Percentiles rank a stretch among this genome's conserved stretches.
phyloP scores from a whole-genome alignment of 2,797 vertebrate genomes.

The Acomys russatus region DNA sequence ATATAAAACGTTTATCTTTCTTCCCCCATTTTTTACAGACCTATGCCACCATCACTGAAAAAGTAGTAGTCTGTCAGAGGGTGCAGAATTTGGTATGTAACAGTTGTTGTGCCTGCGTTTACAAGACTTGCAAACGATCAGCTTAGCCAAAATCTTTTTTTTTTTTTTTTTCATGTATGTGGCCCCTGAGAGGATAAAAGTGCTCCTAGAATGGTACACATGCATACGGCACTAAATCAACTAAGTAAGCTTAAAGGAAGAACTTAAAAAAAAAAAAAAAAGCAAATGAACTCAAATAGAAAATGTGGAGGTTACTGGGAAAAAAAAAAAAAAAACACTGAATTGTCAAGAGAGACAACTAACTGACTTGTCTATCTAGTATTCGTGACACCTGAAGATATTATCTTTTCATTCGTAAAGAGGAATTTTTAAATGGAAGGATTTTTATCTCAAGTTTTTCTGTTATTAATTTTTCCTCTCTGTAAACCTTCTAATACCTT shows the following conservation, averaged over 20 bases:
- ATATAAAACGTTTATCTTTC: neutral
- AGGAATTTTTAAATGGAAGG: neutral
- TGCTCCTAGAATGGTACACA: too few relatives aligned
- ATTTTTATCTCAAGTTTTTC: neutral
- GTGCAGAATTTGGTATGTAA: neutral
- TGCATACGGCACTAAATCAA: neutral
- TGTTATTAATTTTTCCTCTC: constrained; percentile 39
- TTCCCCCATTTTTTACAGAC: neutral
- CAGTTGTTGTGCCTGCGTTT: neutral
- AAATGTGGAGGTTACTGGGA: neutral
- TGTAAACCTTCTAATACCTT: neutral
- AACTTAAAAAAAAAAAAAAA: neutral
- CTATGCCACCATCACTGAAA: neutral
- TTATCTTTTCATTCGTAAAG: neutral
- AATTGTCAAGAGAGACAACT: neutral
- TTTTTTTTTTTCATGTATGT: neutral
- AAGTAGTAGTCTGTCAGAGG: neutral
- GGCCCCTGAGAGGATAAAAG: neutral
- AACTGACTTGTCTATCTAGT: neutral
- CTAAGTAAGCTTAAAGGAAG: neutral
- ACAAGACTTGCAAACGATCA: neutral
- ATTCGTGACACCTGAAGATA: neutral
- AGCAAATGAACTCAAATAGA: neutral
- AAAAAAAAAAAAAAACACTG: neutral
- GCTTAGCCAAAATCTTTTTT: too few relatives aligned